These are phyloP conservation scores for Pholis gunnellus DNA, from an alignment of 2,113 vertebrate species.

Conservation along the genomic window DNA sequence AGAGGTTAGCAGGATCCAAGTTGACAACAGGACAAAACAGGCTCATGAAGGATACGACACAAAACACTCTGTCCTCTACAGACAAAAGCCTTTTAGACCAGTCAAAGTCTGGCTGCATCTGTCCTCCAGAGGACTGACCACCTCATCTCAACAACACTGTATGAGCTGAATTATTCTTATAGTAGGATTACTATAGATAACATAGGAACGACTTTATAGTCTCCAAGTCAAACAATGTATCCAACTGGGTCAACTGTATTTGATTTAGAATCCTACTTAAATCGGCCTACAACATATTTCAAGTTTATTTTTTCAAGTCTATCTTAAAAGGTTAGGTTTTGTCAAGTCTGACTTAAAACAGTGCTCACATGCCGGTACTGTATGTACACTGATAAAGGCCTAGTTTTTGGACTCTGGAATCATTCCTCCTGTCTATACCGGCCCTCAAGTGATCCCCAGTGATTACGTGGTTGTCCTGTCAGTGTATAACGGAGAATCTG, in stretches of 20 bases:
- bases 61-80: slow-evolving; percentile 42
- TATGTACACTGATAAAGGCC: background rate
- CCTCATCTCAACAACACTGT: too few relatives aligned
- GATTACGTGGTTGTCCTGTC: background rate
- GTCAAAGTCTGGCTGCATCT: background rate
- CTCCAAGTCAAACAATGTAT: background rate
- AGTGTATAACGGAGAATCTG: too few relatives aligned
- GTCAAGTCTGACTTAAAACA: background rate
- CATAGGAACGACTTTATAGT: too few relatives aligned
- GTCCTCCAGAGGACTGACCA: background rate
- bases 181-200: too few relatives aligned
- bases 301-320: background rate
- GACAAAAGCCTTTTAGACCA: slow-evolving; percentile 25
- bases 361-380: background rate
- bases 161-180: background rate
- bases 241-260: background rate
- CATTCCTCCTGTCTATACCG: background rate
- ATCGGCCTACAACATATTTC: background rate
- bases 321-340: background rate
- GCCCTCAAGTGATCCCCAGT: background rate
- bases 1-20: slow-evolving; percentile 44
- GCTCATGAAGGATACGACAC: slow-evolving; percentile 27
- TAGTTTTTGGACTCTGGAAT: background rate
- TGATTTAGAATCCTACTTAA: background rate
- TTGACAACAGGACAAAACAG: slow-evolving; percentile 54